Conservation (phyloP, 2,113 vertebrate genomes). For the Oreochromis tanganicae region DNA sequence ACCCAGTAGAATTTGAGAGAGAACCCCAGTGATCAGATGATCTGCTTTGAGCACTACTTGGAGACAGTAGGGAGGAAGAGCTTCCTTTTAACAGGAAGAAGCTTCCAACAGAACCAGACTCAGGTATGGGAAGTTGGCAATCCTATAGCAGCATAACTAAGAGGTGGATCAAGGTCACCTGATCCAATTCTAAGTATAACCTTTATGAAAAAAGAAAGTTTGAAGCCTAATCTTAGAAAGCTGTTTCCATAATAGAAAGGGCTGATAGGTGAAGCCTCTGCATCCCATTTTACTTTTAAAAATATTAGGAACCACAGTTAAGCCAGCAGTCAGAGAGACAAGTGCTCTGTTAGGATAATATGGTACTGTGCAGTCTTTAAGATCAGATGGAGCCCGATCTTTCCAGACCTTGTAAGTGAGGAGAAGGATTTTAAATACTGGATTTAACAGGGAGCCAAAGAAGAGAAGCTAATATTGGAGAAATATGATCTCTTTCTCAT, state of each 20-base stretch:
- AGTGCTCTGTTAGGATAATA: not conserved
- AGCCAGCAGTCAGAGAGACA: not conserved
- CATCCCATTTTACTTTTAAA: not conserved
- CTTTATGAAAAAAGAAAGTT: not conserved
- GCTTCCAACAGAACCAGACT: not conserved
- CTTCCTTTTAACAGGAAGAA: not conserved
- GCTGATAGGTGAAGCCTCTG: not conserved
- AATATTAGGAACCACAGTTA: not conserved
- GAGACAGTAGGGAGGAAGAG: not conserved
- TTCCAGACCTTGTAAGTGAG: not conserved
- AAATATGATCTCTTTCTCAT: not conserved
- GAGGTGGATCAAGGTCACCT: not conserved
- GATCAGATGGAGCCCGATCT: not conserved
- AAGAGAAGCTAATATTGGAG: not conserved
- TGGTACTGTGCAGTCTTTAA: not conserved
- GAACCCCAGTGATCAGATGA: not conserved
- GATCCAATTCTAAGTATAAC: not conserved
- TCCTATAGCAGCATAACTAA: not conserved
- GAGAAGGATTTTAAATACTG: not conserved
- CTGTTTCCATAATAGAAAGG: not conserved
- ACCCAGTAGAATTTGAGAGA: not conserved
- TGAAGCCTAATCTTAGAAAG: not conserved
- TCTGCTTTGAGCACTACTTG: not conserved
- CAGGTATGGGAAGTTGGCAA: not conserved
- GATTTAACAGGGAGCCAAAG: not conserved